A percentile compares a stretch with the other conserved stretches of the same genome.
Conservation (phyloP, 1,140 invertebrate genomes). For the Alviniconcha marisindica region DNA sequence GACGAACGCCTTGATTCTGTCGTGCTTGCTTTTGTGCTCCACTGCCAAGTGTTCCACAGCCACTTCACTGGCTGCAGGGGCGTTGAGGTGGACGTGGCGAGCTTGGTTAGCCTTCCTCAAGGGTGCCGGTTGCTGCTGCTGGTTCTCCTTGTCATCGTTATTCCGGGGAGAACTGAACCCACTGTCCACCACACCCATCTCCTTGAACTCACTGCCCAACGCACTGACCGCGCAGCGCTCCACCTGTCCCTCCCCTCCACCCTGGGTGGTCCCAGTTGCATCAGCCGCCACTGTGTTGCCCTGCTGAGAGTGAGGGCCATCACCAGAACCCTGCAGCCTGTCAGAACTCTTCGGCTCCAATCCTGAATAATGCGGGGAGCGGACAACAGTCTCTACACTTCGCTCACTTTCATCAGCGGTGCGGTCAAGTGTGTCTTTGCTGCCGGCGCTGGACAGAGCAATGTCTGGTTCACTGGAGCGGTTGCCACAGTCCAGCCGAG, state of each 20-base stretch:
- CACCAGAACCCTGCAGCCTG: too few relatives aligned
- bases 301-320: too few relatives aligned
- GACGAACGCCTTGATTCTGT: slow-evolving; percentile 33
- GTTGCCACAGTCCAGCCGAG: background rate
- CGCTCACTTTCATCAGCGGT: slow-evolving; percentile 28
- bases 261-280: background rate
- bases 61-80: background rate
- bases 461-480: slow-evolving; percentile 37
- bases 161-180: slow-evolving; percentile 64
- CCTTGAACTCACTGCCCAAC: slow-evolving; percentile 40
- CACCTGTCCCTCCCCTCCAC: background rate
- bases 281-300: background rate
- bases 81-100: slow-evolving; percentile 6
- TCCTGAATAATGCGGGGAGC: background rate
- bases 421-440: slow-evolving; percentile 33
- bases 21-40: slow-evolving; percentile 36
- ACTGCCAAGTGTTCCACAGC: background rate
- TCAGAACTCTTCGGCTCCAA: too few relatives aligned
- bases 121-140: slow-evolving; percentile 1
- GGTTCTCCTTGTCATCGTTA: slow-evolving; percentile 43
- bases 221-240: slow-evolving; percentile 35
- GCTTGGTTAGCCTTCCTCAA: background rate
- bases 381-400: slow-evolving; percentile 33
- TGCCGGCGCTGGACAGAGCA: slow-evolving; percentile 40
- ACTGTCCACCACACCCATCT: slow-evolving; percentile 58